Evolutionary conservation across 1,140 invertebrate species (phyloP).

Genomic region (Spodoptera frugiperda): DNA sequence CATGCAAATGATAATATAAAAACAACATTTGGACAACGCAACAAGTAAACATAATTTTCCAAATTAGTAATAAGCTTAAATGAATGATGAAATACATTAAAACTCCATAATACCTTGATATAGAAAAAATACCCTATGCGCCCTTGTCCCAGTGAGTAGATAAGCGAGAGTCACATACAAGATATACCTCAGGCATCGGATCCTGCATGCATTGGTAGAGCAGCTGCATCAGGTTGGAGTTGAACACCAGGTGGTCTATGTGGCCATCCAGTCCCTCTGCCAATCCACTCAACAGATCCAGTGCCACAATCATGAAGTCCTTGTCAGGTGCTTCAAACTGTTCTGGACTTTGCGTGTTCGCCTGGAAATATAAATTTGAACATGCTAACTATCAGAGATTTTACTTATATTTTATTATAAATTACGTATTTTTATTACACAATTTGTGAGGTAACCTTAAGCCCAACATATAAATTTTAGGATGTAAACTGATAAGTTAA

Average conservation of each 20-base stretch:
- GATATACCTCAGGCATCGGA: slow-evolving; percentile 96
- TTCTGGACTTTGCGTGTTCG: slow-evolving; percentile 94
- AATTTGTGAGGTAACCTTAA: too few relatives aligned
- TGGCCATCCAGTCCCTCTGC: slow-evolving; percentile 98
- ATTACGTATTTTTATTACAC: background rate
- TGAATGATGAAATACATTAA: slow-evolving; percentile 33
- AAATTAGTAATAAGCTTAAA: slow-evolving; percentile 21
- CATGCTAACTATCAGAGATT: too few relatives aligned
- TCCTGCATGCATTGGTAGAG: slow-evolving; percentile 99
- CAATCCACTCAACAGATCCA: slow-evolving; percentile 97
- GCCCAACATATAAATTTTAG: too few relatives aligned
- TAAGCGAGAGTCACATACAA: slow-evolving; percentile 61
- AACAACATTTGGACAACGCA: slow-evolving; percentile 37
- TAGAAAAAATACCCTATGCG: slow-evolving; percentile 51
- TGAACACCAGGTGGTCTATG: slow-evolving; percentile 97
- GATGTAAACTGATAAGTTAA: too few relatives aligned
- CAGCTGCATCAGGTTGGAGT: slow-evolving; percentile 98
- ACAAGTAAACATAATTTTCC: slow-evolving; percentile 33
- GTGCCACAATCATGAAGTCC: slow-evolving; percentile 99
- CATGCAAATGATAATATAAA: background rate
- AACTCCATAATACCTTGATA: slow-evolving; percentile 47
- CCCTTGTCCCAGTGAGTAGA: slow-evolving; percentile 51
- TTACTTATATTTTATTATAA: too few relatives aligned
- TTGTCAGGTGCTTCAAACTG: slow-evolving; percentile 98
- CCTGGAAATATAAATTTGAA: slow-evolving; percentile 86